phyloP scores from a whole-genome alignment of 2,888 invertebrate genomes.

The Aporophyla lueneburgensis region DNA sequence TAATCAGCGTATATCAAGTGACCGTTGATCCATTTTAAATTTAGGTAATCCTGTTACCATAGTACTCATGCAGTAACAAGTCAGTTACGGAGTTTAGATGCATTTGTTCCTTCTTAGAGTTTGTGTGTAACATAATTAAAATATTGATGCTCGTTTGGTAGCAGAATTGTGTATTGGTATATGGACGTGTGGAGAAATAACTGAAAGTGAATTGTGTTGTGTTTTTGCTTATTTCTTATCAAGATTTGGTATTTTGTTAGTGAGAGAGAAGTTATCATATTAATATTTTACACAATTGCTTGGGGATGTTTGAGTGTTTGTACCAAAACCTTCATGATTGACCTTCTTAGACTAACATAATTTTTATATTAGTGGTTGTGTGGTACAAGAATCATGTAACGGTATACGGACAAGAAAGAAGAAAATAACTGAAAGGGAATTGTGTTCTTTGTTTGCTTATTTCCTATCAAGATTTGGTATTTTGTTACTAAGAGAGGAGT shows the following conservation, averaged over 20 bases:
- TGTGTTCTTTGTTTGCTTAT: background rate
- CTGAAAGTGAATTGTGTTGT: background rate
- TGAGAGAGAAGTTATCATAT: too few relatives aligned
- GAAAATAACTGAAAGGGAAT: background rate
- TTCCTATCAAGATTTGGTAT: background rate
- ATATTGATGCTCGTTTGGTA: background rate
- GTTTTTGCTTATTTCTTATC: background rate
- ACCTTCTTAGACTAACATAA: background rate
- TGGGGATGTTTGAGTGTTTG: too few relatives aligned
- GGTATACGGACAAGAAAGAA: background rate
- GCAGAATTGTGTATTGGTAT: background rate
- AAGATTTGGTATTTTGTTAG: background rate
- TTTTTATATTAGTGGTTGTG: background rate
- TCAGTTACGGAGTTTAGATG: slow-evolving; percentile 8
- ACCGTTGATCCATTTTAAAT: slow-evolving; percentile 64
- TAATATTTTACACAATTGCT: too few relatives aligned
- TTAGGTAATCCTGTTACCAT: slow-evolving; percentile 65
- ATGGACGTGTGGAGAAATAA: background rate
- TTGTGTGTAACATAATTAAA: background rate
- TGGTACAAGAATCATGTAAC: background rate
- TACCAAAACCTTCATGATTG: too few relatives aligned
- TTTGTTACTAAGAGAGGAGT: background rate
- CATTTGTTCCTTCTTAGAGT: slow-evolving; percentile 7
- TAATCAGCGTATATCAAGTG: slow-evolving; percentile 65
- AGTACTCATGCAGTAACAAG: slow-evolving; percentile 7